A percentile compares a stretch with the other conserved stretches of the same genome.
These are phyloP conservation scores for Pituophis catenifer DNA, from an alignment of 2,113 vertebrate species.

Conservation along the genomic window DNA sequence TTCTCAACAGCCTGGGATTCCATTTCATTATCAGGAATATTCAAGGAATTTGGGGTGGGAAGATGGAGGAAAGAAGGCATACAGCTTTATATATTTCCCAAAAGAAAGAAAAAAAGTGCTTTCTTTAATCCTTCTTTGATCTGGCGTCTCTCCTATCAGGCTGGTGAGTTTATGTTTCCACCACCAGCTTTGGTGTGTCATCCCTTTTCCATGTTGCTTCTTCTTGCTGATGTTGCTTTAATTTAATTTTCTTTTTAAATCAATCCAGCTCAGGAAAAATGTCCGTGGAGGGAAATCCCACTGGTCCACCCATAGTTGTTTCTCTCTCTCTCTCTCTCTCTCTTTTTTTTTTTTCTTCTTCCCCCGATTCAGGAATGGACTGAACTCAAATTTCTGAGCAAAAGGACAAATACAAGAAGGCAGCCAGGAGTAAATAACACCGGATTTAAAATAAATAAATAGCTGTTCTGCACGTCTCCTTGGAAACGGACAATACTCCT, in stretches of 20 bases:
- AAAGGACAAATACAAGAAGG: background rate
- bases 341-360: background rate
- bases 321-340: no score
- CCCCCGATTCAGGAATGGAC: background rate
- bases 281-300: no score
- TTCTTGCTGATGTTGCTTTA: background rate
- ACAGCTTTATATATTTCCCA: background rate
- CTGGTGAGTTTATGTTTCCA: background rate
- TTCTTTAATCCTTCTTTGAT: background rate
- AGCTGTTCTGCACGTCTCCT: constrained; percentile 30
- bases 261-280: background rate
- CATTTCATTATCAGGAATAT: background rate
- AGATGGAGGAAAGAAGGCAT: background rate
- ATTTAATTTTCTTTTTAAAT: background rate
- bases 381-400: background rate
- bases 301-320: background rate
- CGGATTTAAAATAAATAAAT: constrained; percentile 17
- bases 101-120: background rate
- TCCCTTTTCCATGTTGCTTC: background rate
- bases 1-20: background rate
- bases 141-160: background rate
- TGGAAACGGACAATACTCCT: constrained; percentile 44
- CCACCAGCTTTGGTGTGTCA: background rate
- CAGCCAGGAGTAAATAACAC: constrained; percentile 17
- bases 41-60: background rate